Evolutionary conservation across 2,113 vertebrate genomes (phyloP), one percentile per base, ranked within the genome.

Genomic region (Labeo rohita): DNA sequence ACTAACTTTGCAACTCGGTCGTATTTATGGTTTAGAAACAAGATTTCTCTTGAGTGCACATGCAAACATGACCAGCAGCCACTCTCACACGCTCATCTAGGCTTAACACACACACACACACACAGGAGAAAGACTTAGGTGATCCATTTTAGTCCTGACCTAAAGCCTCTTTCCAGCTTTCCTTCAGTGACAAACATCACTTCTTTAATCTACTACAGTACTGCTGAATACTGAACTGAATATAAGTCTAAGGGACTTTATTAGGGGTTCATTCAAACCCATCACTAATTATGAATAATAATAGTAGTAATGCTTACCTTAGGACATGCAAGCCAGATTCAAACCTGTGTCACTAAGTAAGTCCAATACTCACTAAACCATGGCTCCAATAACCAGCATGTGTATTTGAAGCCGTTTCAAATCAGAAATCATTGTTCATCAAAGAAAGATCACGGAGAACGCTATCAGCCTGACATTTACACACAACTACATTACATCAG

Each of bases 151-250:
- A 83, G 80, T 68, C 47, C 45, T 78, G 80, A 83, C 86, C 61
- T 70, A 83, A 87, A 87, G 85, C 80, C 49, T 76, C 80, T 76
- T 84, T 84, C 28, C 61, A 77, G 50, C 75, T 77, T 52, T 77
- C 50, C 49, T 61, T 83, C 15, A 45, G 3, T 78, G 74, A 87
- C 28, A 78, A 83, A 72, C 80, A 83, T 75, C 73, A 45, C n/a
- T 77, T 63, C 7, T 49, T 52, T 79, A 84, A 87, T 87, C 74
- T 28, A 36, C 59, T 66, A 74, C 8, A 34, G 43, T 4, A 49
- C 59, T 65, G 39, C n/a, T 66, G 45, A 21, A 75, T 8, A 74
- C 13, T 10, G 23, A 28, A 28, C 21, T 70, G 36, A 23, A 21
- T 47, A 4, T 6, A 49, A 47, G 70, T 74, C 70, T n/a, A 47